A percentile compares a stretch with the other conserved stretches of the same genome.
These are phyloP conservation scores for Cottoperca gobio DNA, from an alignment of 2,797 vertebrate genomes.

Conservation along the genomic window DNA sequence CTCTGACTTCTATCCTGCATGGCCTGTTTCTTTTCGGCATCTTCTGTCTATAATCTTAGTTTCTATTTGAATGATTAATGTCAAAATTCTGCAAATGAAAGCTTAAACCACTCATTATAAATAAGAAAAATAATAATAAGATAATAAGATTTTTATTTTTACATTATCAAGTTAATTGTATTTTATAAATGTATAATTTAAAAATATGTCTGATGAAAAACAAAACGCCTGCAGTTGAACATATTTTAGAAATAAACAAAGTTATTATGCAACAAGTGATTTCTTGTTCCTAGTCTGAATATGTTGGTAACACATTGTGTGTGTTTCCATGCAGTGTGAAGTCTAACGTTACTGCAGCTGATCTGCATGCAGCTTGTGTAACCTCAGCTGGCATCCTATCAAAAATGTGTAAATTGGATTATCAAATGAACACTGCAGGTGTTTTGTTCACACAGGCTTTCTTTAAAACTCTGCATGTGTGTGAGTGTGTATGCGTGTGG, in stretches of 20 bases:
- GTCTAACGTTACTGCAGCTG: neutral
- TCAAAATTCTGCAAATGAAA: neutral
- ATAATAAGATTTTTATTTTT: no score
- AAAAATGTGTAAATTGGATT: slow-evolving; percentile 30
- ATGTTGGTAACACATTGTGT: neutral
- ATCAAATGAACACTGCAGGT: slow-evolving; percentile 58
- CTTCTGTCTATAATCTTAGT: slow-evolving; percentile 5
- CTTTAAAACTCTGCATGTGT: slow-evolving; percentile 38
- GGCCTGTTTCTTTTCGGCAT: slow-evolving; percentile 39
- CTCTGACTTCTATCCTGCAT: slow-evolving; percentile 68
- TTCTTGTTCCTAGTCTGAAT: neutral
- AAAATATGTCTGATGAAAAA: slow-evolving; percentile 39
- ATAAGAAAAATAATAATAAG: no score
- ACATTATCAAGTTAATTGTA: neutral
- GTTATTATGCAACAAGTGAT: neutral
- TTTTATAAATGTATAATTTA: slow-evolving; percentile 15
- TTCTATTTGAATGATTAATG: slow-evolving; percentile 8
- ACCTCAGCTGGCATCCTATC: slow-evolving; percentile 1
- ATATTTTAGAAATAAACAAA: neutral
- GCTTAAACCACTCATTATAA: neutral
- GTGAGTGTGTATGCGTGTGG: slow-evolving; percentile 21
- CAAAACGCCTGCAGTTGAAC: slow-evolving; percentile 66
- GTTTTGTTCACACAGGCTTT: slow-evolving; percentile 62
- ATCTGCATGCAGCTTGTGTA: slow-evolving; percentile 20
- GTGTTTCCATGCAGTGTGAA: neutral